Evolutionary conservation across 2,888 invertebrate genomes (phyloP), one percentile per base, ranked within the genome.

Genomic region (Lamellibrachia columna): DNA sequence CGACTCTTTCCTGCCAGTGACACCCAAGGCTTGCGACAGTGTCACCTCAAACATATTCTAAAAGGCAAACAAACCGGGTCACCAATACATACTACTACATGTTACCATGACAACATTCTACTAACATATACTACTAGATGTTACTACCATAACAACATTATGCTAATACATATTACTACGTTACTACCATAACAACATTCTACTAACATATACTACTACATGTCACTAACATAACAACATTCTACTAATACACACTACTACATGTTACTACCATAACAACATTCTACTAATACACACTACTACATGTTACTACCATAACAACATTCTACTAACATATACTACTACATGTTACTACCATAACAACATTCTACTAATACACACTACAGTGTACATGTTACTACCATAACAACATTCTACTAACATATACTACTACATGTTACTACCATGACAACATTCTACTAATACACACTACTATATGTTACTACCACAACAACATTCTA

Each of bases 1-100:
- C 52, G 96, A 95, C 90, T 97, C 97, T 94, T 97, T 97, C 95
- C 97, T 97, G 28, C 95, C 94, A 94, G 95, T 95, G 94, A 96
- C 95, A 11, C 98, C 98, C 93, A 99, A 97, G 0, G 99, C 99
- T 96, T 98, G 98, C 93, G 98, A 98, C 93, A 99, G 97, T 91
- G 99, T 98, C 90, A 98, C 97, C 96, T 99, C 99, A 97, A 99
- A 99, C 95, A 99, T 98, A 96, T 99, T 97, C 96, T 97, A 94
- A n/a, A 95, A 94, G 11, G 9, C 92, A 91, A 55, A 75, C 60
- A 60, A 60, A 60, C 22, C 6, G 75, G 22, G 22, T 11, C 4
- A 75, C 15, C n/a, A 22, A 75, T 22, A 75, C 75, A 75, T 75
- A 75, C 75, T 22, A 11, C 22, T 22, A n/a, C n/a, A 75, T 4